These are phyloP conservation scores for Heliconius sara DNA, from an alignment of 2,888 invertebrate genomes.

Conservation along the genomic window DNA sequence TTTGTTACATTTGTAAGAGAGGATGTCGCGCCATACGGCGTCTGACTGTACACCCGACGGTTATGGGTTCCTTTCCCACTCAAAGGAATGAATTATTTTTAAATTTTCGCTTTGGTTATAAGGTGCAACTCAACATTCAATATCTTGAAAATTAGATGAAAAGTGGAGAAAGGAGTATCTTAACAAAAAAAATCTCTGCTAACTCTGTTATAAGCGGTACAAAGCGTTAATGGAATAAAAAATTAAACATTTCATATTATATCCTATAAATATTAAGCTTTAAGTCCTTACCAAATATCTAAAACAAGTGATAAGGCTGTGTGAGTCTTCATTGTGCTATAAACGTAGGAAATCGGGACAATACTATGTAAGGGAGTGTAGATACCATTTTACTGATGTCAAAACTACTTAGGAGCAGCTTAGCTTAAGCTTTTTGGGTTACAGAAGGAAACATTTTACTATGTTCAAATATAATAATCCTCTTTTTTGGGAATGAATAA, in stretches of 20 bases:
- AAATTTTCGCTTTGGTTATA: background rate
- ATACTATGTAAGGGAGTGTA: constrained; percentile 7
- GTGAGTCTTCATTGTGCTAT: background rate
- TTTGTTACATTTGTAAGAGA: background rate
- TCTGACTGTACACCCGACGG: too few relatives aligned
- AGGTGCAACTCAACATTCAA: too few relatives aligned
- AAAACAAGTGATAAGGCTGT: background rate
- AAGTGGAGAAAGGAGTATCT: too few relatives aligned
- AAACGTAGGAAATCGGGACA: background rate
- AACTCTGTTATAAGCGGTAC: too few relatives aligned
- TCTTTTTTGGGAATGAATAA: background rate
- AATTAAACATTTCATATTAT: too few relatives aligned
- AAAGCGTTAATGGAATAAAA: too few relatives aligned
- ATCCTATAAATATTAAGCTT: background rate
- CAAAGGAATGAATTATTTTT: background rate
- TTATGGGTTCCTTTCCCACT: background rate
- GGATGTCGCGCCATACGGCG: background rate
- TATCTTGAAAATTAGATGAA: too few relatives aligned
- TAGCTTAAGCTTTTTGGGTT: constrained; percentile 15
- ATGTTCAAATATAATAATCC: background rate
- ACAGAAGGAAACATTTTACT: background rate
- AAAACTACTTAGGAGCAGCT: constrained; percentile 10
- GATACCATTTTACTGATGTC: constrained; percentile 17
- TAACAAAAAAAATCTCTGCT: too few relatives aligned
- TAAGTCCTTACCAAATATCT: background rate